Conservation (phyloP, 2,888 invertebrate species). For the Phasia obesa region DNA sequence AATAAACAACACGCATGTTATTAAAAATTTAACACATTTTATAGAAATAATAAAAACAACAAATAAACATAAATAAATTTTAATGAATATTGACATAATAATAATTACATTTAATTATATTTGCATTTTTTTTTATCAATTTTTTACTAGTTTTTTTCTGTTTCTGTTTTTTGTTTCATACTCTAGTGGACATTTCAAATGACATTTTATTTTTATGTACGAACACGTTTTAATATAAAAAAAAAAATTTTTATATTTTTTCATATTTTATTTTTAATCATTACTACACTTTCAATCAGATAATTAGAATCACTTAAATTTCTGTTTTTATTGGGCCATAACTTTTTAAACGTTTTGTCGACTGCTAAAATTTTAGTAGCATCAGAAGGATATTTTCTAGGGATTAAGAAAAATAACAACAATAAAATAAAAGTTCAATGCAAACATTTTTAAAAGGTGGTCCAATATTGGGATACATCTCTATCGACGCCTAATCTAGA, state of each 20-base stretch:
- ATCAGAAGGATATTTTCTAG: too few species aligned
- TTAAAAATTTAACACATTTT: constrained; percentile 63
- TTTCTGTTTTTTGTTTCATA: constrained; percentile 21
- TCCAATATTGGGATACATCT: too few species aligned
- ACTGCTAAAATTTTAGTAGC: too few species aligned
- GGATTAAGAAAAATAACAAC: too few species aligned
- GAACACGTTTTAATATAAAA: constrained; percentile 36
- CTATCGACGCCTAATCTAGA: too few species aligned
- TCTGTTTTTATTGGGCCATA: too few species aligned
- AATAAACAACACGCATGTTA: constrained; percentile 51
- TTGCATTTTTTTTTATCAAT: constrained; percentile 39
- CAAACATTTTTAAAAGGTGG: too few species aligned
- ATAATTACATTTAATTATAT: constrained; percentile 63
- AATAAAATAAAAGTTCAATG: too few species aligned
- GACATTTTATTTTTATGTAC: constrained; percentile 41
- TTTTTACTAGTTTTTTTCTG: constrained; percentile 10
- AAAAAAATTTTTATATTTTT: constrained; percentile 14
- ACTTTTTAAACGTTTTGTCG: too few species aligned
- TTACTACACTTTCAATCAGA: too few species aligned
- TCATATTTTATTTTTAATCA: constrained; percentile 1
- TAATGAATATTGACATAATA: constrained; percentile 65
- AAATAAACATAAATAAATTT: constrained; percentile 50
- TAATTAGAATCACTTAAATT: too few species aligned
- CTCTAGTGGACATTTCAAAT: constrained; percentile 30
- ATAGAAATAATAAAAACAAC: constrained; percentile 45